A percentile compares a stretch with the other conserved stretches of the same genome.
These are phyloP conservation scores for Ahaetulla prasina DNA, from an alignment of 2,113 vertebrate species.

Conservation along the genomic window DNA sequence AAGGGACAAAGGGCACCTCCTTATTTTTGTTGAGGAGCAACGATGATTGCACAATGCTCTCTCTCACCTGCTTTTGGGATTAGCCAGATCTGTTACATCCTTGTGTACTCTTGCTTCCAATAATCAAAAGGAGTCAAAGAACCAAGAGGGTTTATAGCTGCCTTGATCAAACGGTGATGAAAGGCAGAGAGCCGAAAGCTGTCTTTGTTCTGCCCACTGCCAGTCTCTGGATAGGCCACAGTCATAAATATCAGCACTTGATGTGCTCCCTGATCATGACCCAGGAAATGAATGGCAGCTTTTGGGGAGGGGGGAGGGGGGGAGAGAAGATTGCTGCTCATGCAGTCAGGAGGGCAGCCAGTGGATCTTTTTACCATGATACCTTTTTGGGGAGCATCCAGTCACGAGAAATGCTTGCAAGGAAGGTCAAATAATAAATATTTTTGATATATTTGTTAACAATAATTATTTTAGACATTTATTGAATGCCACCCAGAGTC, in stretches of 20 bases:
- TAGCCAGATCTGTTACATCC: constrained; percentile 12
- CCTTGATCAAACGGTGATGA: constrained; percentile 3
- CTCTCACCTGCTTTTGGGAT: constrained; percentile 8
- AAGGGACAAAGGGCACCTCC: constrained; percentile 3
- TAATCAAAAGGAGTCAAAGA: constrained; percentile 21
- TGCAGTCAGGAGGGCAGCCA: background rate
- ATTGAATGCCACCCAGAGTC: background rate
- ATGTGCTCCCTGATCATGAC: constrained; percentile 3
- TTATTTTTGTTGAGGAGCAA: background rate
- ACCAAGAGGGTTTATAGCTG: background rate
- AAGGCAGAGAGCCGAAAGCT: background rate
- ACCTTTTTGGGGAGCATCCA: background rate
- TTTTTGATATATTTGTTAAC: background rate
- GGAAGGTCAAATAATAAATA: background rate
- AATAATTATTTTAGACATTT: background rate
- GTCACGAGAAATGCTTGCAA: background rate
- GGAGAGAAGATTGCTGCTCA: background rate
- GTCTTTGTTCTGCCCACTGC: constrained; percentile 9
- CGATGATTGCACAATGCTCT: background rate
- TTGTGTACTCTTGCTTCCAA: constrained; percentile 21
- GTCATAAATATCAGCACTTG: background rate
- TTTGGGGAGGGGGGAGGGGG: background rate
- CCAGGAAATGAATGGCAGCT: constrained; percentile 16
- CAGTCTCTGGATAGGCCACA: background rate
- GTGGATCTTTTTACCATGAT: background rate